Percentiles rank a stretch among this genome's conserved stretches.
Conservation (phyloP, 1,140 invertebrate genomes). For the Papilio polytes region DNA sequence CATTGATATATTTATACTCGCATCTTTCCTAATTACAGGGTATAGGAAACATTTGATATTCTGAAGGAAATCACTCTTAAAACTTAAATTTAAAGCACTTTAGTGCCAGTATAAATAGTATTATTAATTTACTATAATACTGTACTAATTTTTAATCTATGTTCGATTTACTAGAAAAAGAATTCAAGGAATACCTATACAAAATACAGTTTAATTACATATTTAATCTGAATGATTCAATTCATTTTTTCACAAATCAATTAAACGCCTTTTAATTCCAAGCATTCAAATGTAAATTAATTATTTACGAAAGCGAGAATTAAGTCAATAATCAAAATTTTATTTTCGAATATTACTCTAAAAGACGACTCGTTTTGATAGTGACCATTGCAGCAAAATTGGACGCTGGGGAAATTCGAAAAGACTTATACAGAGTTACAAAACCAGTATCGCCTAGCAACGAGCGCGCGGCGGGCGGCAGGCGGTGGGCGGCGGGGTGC, state of each 20-base stretch:
- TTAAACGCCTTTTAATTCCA: no score
- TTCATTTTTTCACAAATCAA: no score
- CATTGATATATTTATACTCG: conserved; percentile 8
- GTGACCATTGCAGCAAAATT: conserved; percentile 33
- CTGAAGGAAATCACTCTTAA: not conserved
- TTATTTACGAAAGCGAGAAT: no score
- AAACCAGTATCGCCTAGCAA: conserved; percentile 46
- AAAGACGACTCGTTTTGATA: conserved; percentile 44
- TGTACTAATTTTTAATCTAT: no score
- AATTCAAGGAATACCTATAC: no score
- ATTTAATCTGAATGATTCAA: no score
- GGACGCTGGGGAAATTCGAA: conserved; percentile 31
- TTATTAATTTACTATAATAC: no score
- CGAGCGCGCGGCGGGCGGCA: conserved; percentile 40
- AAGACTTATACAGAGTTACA: conserved; percentile 35
- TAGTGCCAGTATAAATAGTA: no score
- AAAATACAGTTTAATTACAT: no score
- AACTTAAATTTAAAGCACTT: not conserved
- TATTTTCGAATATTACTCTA: not conserved
- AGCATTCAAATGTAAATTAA: no score
- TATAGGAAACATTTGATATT: not conserved
- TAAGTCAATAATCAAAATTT: not conserved
- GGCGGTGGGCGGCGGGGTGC: not conserved
- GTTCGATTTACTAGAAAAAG: no score
- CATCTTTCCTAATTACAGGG: not conserved